Conservation (phyloP, 2,797 vertebrate species). For the Carcharodon carcharias region DNA sequence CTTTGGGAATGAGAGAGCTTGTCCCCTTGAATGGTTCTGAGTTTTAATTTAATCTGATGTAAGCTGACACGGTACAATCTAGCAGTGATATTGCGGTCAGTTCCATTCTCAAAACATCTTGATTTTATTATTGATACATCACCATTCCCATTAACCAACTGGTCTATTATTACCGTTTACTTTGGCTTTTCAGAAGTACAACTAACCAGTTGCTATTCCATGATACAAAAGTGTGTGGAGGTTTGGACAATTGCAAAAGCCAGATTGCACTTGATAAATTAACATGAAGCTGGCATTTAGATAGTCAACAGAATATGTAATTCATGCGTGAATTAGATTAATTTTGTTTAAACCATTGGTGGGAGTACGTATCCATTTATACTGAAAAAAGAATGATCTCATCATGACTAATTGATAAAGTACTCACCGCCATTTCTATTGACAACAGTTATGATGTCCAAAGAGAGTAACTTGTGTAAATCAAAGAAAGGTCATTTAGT, state of each 20-base stretch:
- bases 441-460: neutral
- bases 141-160: neutral
- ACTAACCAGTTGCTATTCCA: neutral
- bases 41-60: neutral
- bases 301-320: neutral
- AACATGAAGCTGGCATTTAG: neutral
- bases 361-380: neutral
- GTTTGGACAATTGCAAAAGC: neutral
- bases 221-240: neutral
- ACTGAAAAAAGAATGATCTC: neutral
- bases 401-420: neutral
- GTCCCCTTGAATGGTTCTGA: no score
- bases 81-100: neutral
- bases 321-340: neutral
- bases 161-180: neutral
- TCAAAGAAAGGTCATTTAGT: neutral
- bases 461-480: neutral
- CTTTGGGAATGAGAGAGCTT: no score
- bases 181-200: neutral
- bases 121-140: neutral
- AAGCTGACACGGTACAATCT: neutral
- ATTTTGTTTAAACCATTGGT: neutral
- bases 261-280: neutral
- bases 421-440: neutral
- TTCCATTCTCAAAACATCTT: neutral